A percentile compares a stretch with the other conserved stretches of the same genome.
Evolutionary conservation across 1,140 invertebrate genomes (phyloP).

Genomic region (Solenopsis invicta): DNA sequence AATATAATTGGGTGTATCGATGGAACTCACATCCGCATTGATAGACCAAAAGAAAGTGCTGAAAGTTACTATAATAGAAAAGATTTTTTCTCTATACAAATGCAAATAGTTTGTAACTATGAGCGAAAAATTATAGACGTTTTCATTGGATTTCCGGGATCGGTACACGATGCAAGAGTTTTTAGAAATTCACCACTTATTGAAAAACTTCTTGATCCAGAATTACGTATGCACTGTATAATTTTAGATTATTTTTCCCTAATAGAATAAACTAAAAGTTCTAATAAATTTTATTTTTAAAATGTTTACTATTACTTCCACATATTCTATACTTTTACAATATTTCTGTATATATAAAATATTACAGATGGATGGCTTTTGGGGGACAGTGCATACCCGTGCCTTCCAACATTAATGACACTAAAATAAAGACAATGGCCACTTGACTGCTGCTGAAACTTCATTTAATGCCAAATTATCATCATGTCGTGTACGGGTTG

Average conservation of each 20-base stretch:
- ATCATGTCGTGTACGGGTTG: slow-evolving; percentile 59
- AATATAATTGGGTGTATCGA: slow-evolving; percentile 74
- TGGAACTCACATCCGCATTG: slow-evolving; percentile 75
- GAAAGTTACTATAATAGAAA: slow-evolving; percentile 76
- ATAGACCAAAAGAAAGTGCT: slow-evolving; percentile 68
- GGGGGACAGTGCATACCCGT: slow-evolving; percentile 72
- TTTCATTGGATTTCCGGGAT: slow-evolving; percentile 58
- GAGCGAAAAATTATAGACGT: slow-evolving; percentile 62
- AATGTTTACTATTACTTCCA: neutral
- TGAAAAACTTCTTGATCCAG: slow-evolving; percentile 26
- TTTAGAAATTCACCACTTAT: slow-evolving; percentile 62
- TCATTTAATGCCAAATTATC: slow-evolving; percentile 64
- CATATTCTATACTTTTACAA: neutral
- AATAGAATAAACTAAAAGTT: slow-evolving; percentile 3
- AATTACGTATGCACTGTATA: neutral
- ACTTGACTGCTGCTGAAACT: slow-evolving; percentile 61
- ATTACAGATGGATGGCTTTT: slow-evolving; percentile 58
- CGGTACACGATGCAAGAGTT: slow-evolving; percentile 71
- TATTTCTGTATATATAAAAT: neutral
- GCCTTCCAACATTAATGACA: slow-evolving; percentile 51
- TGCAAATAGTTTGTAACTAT: slow-evolving; percentile 74
- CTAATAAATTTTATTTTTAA: neutral
- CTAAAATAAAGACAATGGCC: slow-evolving; percentile 73
- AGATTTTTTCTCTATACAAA: slow-evolving; percentile 73
- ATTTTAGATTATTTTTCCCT: slow-evolving; percentile 41